Percentiles rank a stretch among this genome's conserved stretches.
Conservation (phyloP, 2,888 invertebrate species). For the Marronus borbonicus region DNA sequence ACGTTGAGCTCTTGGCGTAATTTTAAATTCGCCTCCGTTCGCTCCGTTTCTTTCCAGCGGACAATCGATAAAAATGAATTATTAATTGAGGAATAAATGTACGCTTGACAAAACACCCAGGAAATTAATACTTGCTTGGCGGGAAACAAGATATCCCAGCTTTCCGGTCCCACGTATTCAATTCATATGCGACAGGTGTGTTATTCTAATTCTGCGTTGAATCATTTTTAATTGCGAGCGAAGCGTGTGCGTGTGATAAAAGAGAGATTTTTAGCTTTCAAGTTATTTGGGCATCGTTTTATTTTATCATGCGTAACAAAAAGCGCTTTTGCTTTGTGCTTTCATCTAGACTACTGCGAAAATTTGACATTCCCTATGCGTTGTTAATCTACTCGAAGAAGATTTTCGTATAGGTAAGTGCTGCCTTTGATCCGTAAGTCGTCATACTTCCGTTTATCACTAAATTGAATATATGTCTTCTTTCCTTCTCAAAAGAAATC, state of each 20-base stretch:
- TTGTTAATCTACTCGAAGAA: too few species aligned
- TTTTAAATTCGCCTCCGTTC: constrained; percentile 1
- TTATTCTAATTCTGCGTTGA: neutral
- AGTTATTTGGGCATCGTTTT: too few species aligned
- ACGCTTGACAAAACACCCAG: neutral
- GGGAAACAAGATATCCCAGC: neutral
- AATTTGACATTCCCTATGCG: too few species aligned
- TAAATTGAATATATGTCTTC: too few species aligned
- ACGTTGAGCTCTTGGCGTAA: neutral
- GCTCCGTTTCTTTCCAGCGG: neutral
- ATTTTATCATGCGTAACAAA: too few species aligned
- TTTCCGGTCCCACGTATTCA: neutral
- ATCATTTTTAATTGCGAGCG: neutral
- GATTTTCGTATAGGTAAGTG: too few species aligned
- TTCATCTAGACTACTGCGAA: too few species aligned
- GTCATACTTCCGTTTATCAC: too few species aligned
- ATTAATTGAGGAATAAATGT: constrained; percentile 12
- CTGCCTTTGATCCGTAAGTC: too few species aligned
- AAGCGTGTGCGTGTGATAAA: neutral
- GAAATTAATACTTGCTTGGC: neutral
- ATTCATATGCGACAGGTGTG: neutral
- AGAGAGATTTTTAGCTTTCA: too few species aligned
- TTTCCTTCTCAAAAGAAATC: too few species aligned
- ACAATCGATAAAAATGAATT: constrained; percentile 25
- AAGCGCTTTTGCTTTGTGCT: too few species aligned